phyloP scores from a whole-genome alignment of 2,797 vertebrate genomes.

The Vespertilio murinus region DNA sequence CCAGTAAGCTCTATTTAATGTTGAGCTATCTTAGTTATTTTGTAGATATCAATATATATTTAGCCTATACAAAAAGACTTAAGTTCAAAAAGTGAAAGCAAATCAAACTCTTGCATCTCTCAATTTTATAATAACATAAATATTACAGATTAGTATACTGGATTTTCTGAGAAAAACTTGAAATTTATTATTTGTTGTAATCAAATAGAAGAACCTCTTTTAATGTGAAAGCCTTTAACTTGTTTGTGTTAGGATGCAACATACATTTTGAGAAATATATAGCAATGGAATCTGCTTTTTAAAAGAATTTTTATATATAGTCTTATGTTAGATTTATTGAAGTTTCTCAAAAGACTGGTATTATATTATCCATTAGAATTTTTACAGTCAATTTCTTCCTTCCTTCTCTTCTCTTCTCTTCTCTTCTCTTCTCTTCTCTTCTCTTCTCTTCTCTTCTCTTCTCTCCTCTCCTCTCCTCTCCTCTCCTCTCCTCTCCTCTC shows the following conservation, averaged over 20 bases:
- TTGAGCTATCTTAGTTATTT: neutral
- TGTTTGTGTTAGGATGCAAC: neutral
- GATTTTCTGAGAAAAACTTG: neutral
- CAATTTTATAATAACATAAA: neutral
- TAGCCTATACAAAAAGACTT: neutral
- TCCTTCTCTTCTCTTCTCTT: neutral
- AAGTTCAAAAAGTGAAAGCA: neutral
- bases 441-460: neutral
- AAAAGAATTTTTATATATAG: neutral
- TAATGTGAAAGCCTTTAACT: neutral
- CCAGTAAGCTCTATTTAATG: neutral
- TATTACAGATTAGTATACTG: neutral
- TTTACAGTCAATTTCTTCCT: neutral
- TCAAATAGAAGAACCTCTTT: neutral
- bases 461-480: neutral
- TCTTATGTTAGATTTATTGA: neutral
- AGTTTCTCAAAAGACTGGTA: neutral
- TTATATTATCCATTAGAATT: neutral
- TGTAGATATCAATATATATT: neutral
- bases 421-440: neutral
- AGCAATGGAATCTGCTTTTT: neutral
- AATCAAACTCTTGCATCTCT: neutral
- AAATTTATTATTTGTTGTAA: neutral
- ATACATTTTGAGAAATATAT: neutral
- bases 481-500: no score